These are phyloP conservation scores for Drosophila funebris DNA, from an alignment of 1,140 invertebrate species.

Conservation along the genomic window DNA sequence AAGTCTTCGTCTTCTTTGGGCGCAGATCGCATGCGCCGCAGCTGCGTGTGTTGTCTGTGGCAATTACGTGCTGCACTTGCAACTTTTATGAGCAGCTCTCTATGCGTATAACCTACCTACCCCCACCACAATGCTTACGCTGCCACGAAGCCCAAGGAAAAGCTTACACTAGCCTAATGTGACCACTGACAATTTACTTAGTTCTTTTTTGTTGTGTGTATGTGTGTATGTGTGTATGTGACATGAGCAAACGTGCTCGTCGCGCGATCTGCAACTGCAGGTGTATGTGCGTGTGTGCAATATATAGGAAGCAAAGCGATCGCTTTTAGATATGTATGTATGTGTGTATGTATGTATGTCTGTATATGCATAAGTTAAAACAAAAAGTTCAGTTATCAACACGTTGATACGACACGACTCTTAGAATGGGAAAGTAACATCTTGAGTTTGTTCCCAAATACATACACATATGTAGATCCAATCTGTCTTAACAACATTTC, in stretches of 20 bases:
- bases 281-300: neutral
- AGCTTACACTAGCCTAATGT: constrained; percentile 17
- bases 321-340: neutral
- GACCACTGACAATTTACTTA: constrained; percentile 29
- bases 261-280: neutral
- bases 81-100: constrained; percentile 23
- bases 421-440: constrained; percentile 9
- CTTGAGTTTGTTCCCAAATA: neutral
- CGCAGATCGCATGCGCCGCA: constrained; percentile 34
- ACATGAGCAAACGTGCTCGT: constrained; percentile 21
- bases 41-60: constrained; percentile 23
- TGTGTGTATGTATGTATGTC: neutral
- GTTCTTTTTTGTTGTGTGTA: neutral
- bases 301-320: constrained; percentile 23
- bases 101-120: neutral
- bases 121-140: neutral
- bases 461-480: neutral
- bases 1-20: neutral
- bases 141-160: neutral
- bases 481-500: neutral
- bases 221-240: neutral
- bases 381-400: constrained; percentile 11
- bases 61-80: constrained; percentile 54
- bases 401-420: neutral
- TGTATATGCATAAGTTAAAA: neutral